A percentile compares a stretch with the other conserved stretches of the same genome.
Evolutionary conservation across 2,113 vertebrate genomes (phyloP).

Genomic region (Mormyrus iriodes): DNA sequence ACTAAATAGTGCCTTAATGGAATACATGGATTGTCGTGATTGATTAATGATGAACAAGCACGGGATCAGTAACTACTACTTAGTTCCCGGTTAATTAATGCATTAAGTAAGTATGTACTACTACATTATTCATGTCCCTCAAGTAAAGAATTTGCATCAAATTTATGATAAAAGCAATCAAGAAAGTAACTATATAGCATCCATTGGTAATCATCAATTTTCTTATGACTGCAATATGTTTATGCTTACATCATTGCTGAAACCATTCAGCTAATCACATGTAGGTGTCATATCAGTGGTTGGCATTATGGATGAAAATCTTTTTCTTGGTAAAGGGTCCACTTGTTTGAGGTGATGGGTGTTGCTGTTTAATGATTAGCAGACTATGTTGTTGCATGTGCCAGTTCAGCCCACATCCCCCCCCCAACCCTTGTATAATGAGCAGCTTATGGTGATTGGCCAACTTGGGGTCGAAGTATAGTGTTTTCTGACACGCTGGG

Average conservation of each 20-base stretch:
- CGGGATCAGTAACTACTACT: too few relatives aligned
- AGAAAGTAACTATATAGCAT: neutral
- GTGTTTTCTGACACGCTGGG: slow-evolving; percentile 12
- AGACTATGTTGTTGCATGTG: neutral
- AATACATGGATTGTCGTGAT: too few relatives aligned
- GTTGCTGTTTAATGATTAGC: slow-evolving; percentile 3
- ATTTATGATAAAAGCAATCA: neutral
- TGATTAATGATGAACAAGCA: too few relatives aligned
- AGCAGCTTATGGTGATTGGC: neutral
- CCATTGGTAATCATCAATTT: neutral
- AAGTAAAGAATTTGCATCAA: neutral
- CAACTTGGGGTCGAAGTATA: slow-evolving; percentile 8
- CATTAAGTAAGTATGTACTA: too few relatives aligned
- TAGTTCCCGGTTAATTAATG: too few relatives aligned
- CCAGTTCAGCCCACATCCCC: neutral
- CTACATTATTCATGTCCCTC: too few relatives aligned
- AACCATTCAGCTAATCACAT: neutral
- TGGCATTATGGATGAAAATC: neutral
- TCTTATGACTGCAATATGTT: neutral
- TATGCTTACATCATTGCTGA: too few relatives aligned
- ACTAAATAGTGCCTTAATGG: too few relatives aligned
- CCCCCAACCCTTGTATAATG: neutral
- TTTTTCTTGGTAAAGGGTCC: neutral
- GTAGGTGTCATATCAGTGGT: neutral
- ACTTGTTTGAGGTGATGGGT: neutral